Evolutionary conservation across 2,888 invertebrate genomes (phyloP).

Genomic region (Prosopocoilus inquinatus): DNA sequence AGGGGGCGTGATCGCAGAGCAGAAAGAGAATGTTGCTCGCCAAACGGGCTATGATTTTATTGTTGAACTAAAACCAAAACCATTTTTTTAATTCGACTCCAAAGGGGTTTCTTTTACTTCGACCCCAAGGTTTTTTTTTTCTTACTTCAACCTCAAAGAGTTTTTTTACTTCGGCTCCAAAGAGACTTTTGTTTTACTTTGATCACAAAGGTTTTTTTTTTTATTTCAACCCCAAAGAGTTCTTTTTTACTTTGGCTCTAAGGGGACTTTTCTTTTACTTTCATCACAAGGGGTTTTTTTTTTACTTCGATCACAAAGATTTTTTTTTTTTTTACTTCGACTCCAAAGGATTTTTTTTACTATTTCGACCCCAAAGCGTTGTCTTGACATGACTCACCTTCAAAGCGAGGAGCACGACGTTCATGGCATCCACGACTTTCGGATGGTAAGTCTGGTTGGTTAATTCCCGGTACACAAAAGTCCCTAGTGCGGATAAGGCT

Average conservation of each 20-base stretch:
- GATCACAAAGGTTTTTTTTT: too few relatives aligned
- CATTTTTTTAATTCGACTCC: too few relatives aligned
- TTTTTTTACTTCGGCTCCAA: too few relatives aligned
- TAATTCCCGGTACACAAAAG: conserved; percentile 68
- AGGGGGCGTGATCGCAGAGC: conserved; percentile 75
- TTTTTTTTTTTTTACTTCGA: too few relatives aligned
- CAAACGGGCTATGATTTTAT: conserved; percentile 78
- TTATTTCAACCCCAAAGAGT: too few relatives aligned
- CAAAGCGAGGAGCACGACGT: conserved; percentile 65
- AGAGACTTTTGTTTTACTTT: too few relatives aligned
- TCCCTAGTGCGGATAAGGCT: conserved; percentile 81
- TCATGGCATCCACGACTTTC: conserved; percentile 66
- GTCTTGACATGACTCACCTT: conserved; percentile 54
- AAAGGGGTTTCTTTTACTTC: neutral
- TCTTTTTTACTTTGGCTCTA: too few relatives aligned
- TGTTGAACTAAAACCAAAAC: conserved; percentile 65
- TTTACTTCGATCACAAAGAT: neutral
- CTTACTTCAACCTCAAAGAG: neutral
- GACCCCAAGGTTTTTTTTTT: neutral
- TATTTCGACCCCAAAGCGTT: too few relatives aligned
- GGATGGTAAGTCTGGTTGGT: conserved; percentile 61
- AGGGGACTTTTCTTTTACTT: too few relatives aligned
- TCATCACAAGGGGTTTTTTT: too few relatives aligned
- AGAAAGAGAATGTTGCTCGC: conserved; percentile 78
- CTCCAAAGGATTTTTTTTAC: neutral